Percentiles rank a stretch among this genome's conserved stretches.
These are phyloP conservation scores for Sebastes nivosus DNA, from an alignment of 2,797 vertebrate genomes.

Conservation along the genomic window DNA sequence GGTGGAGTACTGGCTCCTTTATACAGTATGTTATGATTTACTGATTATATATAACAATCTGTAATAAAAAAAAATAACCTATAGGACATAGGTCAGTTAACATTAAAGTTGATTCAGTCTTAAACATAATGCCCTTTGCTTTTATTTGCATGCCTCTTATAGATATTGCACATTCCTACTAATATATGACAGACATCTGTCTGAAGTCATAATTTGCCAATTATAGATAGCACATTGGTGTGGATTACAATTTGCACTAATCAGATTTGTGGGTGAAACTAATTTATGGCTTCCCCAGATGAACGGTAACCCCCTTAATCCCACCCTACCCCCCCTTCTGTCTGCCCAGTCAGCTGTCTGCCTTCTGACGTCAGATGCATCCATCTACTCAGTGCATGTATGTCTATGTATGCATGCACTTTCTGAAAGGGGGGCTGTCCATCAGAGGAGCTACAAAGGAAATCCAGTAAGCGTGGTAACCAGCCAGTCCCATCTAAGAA, in stretches of 20 bases:
- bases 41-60: background rate
- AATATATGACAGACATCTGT: background rate
- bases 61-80: background rate
- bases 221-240: conserved; percentile 28
- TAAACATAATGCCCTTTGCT: background rate
- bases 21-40: background rate
- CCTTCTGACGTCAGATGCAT: conserved; percentile 62
- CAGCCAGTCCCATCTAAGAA: conserved; percentile 32
- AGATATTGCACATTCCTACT: background rate
- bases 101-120: background rate
- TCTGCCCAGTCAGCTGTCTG: conserved; percentile 59
- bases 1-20: background rate
- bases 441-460: conserved; percentile 20
- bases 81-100: background rate
- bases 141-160: background rate
- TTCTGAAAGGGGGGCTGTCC: background rate
- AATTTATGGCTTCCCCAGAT: conserved; percentile 52
- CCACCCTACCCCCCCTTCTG: conserved; percentile 19
- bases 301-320: conserved; percentile 43
- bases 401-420: conserved; percentile 5
- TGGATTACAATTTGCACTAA: conserved; percentile 44
- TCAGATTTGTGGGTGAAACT: conserved; percentile 42
- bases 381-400: conserved; percentile 34
- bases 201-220: background rate
- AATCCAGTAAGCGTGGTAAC: conserved; percentile 45